Evolutionary conservation across 2,113 vertebrate species (phyloP).

Genomic region (Mohoua ochrocephala): DNA sequence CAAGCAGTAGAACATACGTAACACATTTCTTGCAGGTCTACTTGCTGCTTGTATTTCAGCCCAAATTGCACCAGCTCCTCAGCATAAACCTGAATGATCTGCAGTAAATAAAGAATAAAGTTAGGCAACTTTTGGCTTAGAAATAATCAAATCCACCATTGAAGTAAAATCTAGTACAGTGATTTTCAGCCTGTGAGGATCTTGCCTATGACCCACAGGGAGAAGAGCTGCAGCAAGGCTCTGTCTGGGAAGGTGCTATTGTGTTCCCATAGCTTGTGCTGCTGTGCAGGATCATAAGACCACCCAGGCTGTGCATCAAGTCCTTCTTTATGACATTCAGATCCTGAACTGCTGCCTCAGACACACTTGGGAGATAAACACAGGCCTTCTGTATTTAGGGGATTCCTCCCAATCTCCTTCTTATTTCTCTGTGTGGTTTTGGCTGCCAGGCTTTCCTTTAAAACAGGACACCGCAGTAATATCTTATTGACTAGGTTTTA

Average conservation of each 20-base stretch:
- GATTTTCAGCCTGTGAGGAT: background rate
- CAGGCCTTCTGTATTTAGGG: background rate
- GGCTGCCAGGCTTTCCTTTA: slow-evolving; percentile 13
- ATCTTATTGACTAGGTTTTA: slow-evolving; percentile 42
- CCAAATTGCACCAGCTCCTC: background rate
- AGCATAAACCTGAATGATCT: background rate
- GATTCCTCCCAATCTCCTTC: background rate
- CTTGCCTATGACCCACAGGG: background rate
- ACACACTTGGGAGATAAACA: background rate
- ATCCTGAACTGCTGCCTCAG: background rate
- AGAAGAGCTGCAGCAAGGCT: background rate
- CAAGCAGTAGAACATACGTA: background rate
- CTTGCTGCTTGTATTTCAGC: background rate
- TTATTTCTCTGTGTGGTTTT: background rate
- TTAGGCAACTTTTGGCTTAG: background rate
- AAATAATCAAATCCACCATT: background rate
- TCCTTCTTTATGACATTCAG: background rate
- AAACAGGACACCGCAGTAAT: background rate
- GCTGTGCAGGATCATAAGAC: background rate
- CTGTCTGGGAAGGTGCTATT: background rate
- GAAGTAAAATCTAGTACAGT: background rate
- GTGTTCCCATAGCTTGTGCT: background rate
- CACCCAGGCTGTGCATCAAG: background rate
- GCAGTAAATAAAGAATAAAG: background rate
- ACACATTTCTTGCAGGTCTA: background rate